A percentile compares a stretch with the other conserved stretches of the same genome.
These are phyloP conservation scores for Exocentrus adspersus DNA, from an alignment of 2,888 invertebrate species.

Conservation along the genomic window DNA sequence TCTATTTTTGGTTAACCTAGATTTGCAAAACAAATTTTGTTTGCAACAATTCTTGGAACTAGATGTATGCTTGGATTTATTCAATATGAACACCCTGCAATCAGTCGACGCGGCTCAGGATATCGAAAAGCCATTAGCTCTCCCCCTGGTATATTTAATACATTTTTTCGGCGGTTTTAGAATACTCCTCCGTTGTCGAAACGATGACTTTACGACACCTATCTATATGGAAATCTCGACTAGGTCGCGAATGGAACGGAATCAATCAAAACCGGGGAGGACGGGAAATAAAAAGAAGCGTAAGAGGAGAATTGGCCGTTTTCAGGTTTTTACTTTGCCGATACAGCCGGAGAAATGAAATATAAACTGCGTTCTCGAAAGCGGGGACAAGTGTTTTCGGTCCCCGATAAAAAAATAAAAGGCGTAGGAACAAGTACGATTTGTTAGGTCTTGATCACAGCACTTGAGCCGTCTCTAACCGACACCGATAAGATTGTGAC, in stretches of 20 bases:
- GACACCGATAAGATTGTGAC: too few species aligned
- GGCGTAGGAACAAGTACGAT: too few species aligned
- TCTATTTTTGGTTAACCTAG: too few species aligned
- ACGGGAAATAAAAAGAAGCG: background rate
- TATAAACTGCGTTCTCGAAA: background rate
- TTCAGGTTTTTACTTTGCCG: background rate
- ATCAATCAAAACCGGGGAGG: conserved; percentile 22
- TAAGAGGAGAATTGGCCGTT: background rate
- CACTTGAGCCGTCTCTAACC: background rate
- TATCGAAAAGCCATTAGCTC: conserved; percentile 28
- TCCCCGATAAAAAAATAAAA: too few species aligned
- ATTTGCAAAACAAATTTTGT: too few species aligned
- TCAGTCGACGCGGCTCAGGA: too few species aligned
- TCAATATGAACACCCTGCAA: too few species aligned
- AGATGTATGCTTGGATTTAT: too few species aligned
- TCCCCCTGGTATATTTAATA: conserved; percentile 22
- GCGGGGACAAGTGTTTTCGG: background rate
- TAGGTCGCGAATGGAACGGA: conserved; percentile 17
- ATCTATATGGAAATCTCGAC: conserved; percentile 29
- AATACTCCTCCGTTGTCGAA: conserved; percentile 18
- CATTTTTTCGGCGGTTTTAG: conserved; percentile 14
- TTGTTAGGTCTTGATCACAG: too few species aligned
- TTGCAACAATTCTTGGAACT: too few species aligned
- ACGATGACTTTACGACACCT: conserved; percentile 22
- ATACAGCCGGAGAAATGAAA: background rate